Conservation (phyloP, 2,888 invertebrate genomes). For the Eupithecia subfuscata region DNA sequence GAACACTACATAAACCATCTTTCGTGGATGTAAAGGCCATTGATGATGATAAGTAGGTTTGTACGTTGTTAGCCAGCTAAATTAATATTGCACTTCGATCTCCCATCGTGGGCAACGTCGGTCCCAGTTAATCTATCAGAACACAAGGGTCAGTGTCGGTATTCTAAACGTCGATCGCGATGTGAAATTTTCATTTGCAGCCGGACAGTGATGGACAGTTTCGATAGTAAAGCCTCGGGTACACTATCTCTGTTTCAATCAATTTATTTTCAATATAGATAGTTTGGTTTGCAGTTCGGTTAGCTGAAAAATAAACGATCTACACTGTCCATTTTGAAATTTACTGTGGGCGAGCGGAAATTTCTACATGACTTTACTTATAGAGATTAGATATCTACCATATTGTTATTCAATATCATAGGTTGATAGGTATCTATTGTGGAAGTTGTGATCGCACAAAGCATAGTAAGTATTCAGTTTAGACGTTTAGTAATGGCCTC, state of each 20-base stretch:
- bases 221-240: conserved; percentile 19
- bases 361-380: background rate
- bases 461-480: background rate
- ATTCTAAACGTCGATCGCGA: conserved; percentile 40
- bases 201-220: conserved; percentile 28
- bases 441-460: background rate
- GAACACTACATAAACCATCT: too few relatives aligned
- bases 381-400: background rate
- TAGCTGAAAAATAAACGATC: background rate
- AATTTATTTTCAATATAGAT: conserved; percentile 7
- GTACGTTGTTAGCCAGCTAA: conserved; percentile 9
- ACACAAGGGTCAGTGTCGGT: conserved; percentile 43
- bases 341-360: background rate
- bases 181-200: conserved; percentile 38
- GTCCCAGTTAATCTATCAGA: conserved; percentile 38
- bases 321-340: background rate
- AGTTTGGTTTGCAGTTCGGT: background rate
- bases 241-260: conserved; percentile 15
- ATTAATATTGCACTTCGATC: conserved; percentile 32
- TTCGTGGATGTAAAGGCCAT: too few relatives aligned
- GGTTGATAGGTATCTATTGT: background rate
- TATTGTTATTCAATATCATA: background rate
- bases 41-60: background rate
- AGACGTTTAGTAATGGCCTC: background rate
- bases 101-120: conserved; percentile 22